Evolutionary conservation across 2,797 vertebrate species (phyloP).

Genomic region (Sciurus vulgaris): DNA sequence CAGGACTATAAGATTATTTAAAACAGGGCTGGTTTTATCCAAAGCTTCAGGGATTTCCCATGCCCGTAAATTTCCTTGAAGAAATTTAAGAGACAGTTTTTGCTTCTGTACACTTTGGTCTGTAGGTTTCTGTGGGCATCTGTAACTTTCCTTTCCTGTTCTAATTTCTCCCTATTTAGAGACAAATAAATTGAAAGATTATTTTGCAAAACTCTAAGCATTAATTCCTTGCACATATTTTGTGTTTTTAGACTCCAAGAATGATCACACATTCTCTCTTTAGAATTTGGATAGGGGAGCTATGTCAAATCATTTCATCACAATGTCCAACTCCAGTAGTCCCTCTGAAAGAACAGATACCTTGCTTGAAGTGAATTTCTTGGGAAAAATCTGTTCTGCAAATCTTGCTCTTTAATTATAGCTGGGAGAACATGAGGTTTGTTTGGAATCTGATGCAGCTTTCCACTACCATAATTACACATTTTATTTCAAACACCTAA

Average conservation of each 20-base stretch:
- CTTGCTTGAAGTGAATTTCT: constrained; percentile 53
- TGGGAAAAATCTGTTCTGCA: constrained; percentile 56
- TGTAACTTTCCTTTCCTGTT: constrained; percentile 43
- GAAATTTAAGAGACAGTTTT: neutral
- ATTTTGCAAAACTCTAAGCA: constrained; percentile 43
- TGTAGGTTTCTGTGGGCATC: constrained; percentile 38
- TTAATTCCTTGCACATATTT: neutral
- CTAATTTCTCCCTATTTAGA: constrained; percentile 37
- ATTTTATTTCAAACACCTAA: constrained; percentile 79
- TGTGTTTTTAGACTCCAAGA: constrained; percentile 20
- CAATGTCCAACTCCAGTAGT: neutral
- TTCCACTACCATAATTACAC: constrained; percentile 74
- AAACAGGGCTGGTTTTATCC: constrained; percentile 46
- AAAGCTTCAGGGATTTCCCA: neutral
- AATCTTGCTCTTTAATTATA: constrained; percentile 76
- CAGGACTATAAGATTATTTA: constrained; percentile 11
- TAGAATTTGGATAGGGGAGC: neutral
- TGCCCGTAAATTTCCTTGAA: neutral
- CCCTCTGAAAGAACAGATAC: constrained; percentile 49
- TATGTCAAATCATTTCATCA: neutral
- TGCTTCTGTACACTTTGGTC: neutral
- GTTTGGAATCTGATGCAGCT: constrained; percentile 71
- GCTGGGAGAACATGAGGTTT: constrained; percentile 59
- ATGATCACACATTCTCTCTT: neutral
- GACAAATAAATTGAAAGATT: neutral